Conservation (phyloP, 2,888 invertebrate species). For the Leptinotarsa peninsularis region DNA sequence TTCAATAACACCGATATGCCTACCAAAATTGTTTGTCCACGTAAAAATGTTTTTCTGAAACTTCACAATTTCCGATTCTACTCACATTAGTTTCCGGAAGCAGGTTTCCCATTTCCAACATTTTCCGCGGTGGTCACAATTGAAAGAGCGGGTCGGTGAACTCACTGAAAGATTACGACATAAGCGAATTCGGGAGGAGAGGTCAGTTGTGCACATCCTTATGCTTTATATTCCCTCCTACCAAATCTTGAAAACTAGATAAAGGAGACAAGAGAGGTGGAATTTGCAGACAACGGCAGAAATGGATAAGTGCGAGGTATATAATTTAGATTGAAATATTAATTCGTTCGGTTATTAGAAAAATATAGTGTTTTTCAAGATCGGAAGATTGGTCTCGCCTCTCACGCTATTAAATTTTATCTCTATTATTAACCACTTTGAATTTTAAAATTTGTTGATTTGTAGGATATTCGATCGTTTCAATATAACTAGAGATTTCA, state of each 20-base stretch:
- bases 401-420: background rate
- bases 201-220: constrained; percentile 41
- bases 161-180: constrained; percentile 39
- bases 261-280: constrained; percentile 43
- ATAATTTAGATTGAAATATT: background rate
- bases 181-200: constrained; percentile 43
- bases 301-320: constrained; percentile 16
- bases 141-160: constrained; percentile 8
- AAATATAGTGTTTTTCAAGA: background rate
- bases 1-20: too few relatives aligned
- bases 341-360: background rate
- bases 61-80: background rate
- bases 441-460: background rate
- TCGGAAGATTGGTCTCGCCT: background rate
- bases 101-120: constrained; percentile 16
- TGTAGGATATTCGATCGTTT: background rate
- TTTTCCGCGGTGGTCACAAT: constrained; percentile 22
- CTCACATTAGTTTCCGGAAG: constrained; percentile 13
- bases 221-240: constrained; percentile 47
- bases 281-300: constrained; percentile 28
- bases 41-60: background rate
- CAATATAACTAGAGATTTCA: background rate
- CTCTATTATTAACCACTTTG: background rate
- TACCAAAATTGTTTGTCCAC: too few relatives aligned
- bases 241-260: constrained; percentile 40